Percentiles rank a stretch among this genome's conserved stretches.
Conservation (phyloP, 2,113 vertebrate genomes). For the Ia io region DNA sequence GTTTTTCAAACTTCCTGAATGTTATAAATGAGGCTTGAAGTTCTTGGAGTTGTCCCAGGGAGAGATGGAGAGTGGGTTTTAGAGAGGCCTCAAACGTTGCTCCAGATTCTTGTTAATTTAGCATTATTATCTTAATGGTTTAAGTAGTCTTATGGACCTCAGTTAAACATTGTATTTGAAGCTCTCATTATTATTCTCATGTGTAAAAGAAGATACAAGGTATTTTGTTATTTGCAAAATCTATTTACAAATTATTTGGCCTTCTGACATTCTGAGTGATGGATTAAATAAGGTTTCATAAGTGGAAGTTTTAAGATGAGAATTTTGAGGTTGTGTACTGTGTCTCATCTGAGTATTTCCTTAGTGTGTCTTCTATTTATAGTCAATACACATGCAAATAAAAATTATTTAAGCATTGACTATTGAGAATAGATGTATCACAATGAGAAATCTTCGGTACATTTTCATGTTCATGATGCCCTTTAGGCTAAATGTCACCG, state of each 20-base stretch:
- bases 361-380: not conserved
- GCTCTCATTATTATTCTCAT: not conserved
- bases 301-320: not conserved
- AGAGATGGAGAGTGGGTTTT: not conserved
- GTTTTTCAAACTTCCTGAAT: constrained; percentile 12
- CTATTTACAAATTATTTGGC: not conserved
- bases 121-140: not conserved
- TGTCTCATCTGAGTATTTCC: not conserved
- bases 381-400: not conserved
- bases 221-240: not conserved
- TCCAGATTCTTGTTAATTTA: not conserved
- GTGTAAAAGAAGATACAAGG: not conserved
- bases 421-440: not conserved
- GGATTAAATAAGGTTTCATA: not conserved
- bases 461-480: not conserved
- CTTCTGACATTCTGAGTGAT: not conserved
- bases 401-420: not conserved
- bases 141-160: not conserved
- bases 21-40: not conserved
- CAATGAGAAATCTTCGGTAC: not conserved
- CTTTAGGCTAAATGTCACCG: not conserved
- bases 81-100: not conserved
- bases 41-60: not conserved
- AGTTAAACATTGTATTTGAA: not conserved
- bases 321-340: not conserved